Evolutionary conservation across 37 sponge, comb jelly and placozoan genomes (phyloP), one percentile per base, ranked within the genome.

Genomic region (Bolinopsis microptera): DNA sequence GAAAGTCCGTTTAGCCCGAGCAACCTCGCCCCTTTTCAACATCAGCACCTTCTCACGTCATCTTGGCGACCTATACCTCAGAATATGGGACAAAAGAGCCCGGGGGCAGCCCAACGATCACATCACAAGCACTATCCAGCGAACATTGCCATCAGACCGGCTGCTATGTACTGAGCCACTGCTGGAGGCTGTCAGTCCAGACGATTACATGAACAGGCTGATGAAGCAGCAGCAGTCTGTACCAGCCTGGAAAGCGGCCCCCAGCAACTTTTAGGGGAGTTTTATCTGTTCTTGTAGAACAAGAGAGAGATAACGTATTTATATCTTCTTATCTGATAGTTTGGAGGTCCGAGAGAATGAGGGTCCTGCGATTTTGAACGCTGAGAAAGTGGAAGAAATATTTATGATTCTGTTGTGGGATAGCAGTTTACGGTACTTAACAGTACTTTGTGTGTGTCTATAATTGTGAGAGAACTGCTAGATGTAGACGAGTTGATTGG

Each of bases 11-110:
- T 94, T 93, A 28, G 96, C 97, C 30, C 93, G 99, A n/a, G 83
- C 95, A 88, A 94, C 94, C 16, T 94, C 97, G 1, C 96, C 99
- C 0, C 93, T 98, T 0, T 98, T 98, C 94, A 96, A 98, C 93
- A 95, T 95, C 35, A 28, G 96, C 82, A 69, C 68, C n/a, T 98
- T 96, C 94, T 94, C 97, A 1, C 90, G 83, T 1, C 94, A 97
- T 93, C 70, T 98, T 31, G 97, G 97, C 69, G 76, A 92, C 1
- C 82, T 98, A 0, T 95, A 94, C 93, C 69, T 35, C 27, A 72
- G 76, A 67, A 96, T 97, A 93, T 98, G 99, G 99, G 83, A 94
- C 28, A 74, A 95, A 48, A 38, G 83, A 33, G 94, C 93, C 37
- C 77, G 95, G 25, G 96, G 97, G 23, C 94, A 96, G 38, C 86